Evolutionary conservation across 1,140 invertebrate genomes (phyloP), one percentile per base, ranked within the genome.

Genomic region (Mamestra configurata): DNA sequence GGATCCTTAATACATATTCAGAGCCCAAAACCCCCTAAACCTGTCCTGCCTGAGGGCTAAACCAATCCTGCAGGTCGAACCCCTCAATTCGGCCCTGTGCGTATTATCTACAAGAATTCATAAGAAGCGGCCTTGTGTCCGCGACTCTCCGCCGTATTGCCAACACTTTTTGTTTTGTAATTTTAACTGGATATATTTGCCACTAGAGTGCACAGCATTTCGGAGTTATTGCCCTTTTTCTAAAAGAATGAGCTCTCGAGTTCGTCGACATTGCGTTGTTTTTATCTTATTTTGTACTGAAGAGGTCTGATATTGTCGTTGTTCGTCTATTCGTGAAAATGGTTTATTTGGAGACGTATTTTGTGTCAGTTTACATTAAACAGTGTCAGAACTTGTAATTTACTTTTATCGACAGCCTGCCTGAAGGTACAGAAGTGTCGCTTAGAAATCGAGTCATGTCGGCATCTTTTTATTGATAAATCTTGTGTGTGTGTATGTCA

Each of bases 121-220:
- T 79, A 79, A 79, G 77, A 59, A 70, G 75, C 64, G 76, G 49
- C 59, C 31, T 46, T n/a, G n/a, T n/a, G n/a, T n/a, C n/a, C 76
- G 76, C 55, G 18, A 31, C 55, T 75, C 55, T 43, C 55, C 49
- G 18, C 73, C 57, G 57, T 76, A 61, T 76, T 76, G 72, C 72
- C 40, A 76, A 43, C 53, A 76, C 73, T 76, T 76, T 76, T 76
- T 76, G 73, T 76, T 76, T 61, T 61, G 73, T 76, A 76, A 76
- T 76, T 76, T 76, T 76, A 76, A 76, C 73, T 64, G 73, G 73
- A 64, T 76, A 64, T 76, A 64, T 76, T 76, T 64, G 55, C 57
- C 73, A 76, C 73, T 64, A 10, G 57, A 76, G 57, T 49, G 37
- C 73, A 76, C 73, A 76, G 35, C 53, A 40, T 61, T 51, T 49